Conservation (phyloP, 2,113 vertebrate species). For the Eolophus roseicapilla region DNA sequence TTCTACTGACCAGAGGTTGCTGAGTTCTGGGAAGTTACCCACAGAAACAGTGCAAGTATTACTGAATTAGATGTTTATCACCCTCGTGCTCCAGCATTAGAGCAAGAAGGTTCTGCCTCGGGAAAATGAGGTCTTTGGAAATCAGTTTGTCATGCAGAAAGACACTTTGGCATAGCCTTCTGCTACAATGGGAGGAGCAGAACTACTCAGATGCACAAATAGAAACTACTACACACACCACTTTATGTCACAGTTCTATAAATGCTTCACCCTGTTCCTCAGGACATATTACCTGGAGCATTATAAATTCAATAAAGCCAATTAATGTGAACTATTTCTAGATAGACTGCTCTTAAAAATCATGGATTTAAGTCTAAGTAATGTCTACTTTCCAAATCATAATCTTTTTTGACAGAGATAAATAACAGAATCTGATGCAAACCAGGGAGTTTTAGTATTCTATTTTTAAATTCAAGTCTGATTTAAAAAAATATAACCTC, state of each 20-base stretch:
- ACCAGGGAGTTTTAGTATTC: not conserved
- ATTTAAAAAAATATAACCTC: slow-evolving; percentile 38
- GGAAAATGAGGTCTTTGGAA: not conserved
- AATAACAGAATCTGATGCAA: slow-evolving; percentile 1
- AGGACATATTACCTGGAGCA: slow-evolving; percentile 1
- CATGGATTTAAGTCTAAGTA: slow-evolving; percentile 14
- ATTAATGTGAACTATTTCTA: slow-evolving; percentile 51
- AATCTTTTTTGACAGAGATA: not conserved
- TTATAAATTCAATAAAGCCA: slow-evolving; percentile 43
- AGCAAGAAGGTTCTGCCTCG: not conserved
- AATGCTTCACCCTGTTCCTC: slow-evolving; percentile 9
- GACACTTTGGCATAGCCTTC: not conserved
- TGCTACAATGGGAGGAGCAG: not conserved
- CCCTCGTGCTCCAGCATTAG: not conserved
- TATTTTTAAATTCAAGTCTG: slow-evolving; percentile 32
- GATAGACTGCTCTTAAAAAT: slow-evolving; percentile 6
- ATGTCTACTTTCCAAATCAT: not conserved
- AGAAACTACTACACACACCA: not conserved
- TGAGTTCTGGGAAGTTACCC: not conserved
- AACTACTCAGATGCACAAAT: not conserved
- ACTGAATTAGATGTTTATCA: not conserved
- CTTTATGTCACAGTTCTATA: slow-evolving; percentile 14
- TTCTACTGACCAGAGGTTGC: not conserved
- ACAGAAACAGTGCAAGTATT: not conserved
- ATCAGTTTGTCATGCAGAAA: not conserved